Evolutionary conservation across 2,888 invertebrate genomes (phyloP).

Genomic region (Apodemia zela): DNA sequence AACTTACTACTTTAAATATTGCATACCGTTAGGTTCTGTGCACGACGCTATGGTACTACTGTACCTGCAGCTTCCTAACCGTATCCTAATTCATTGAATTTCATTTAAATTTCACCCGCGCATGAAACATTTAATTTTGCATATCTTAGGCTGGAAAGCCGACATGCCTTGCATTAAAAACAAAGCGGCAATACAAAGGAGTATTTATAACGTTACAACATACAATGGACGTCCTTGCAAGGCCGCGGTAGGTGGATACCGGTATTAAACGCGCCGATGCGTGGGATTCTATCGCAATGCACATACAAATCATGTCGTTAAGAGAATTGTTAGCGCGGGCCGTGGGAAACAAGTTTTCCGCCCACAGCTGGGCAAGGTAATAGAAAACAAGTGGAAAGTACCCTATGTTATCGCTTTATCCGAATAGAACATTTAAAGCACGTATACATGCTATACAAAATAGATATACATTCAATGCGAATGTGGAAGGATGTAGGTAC

Average conservation of each 20-base stretch:
- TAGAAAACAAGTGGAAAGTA: conserved; percentile 22
- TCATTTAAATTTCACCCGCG: not conserved
- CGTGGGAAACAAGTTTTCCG: conserved; percentile 29
- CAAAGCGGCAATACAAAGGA: conserved; percentile 14
- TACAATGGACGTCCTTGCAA: conserved; percentile 41
- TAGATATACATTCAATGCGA: too few species aligned
- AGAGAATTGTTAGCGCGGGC: conserved; percentile 18
- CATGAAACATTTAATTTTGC: not conserved
- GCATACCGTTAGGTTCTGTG: too few species aligned
- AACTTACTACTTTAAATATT: too few species aligned
- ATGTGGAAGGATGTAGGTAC: too few species aligned
- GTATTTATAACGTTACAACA: conserved; percentile 14
- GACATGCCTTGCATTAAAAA: not conserved
- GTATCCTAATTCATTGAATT: too few species aligned
- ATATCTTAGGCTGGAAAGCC: not conserved
- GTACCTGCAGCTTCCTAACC: too few species aligned
- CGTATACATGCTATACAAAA: too few species aligned
- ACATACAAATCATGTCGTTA: conserved; percentile 15
- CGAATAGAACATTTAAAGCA: not conserved
- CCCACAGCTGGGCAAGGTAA: conserved; percentile 9
- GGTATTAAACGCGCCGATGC: conserved; percentile 24
- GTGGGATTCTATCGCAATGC: conserved; percentile 28
- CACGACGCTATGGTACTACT: too few species aligned
- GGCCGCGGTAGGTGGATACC: conserved; percentile 34
- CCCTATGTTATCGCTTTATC: not conserved